phyloP scores from a whole-genome alignment of 2,113 vertebrate species.

The Dendrocopos noguchii region DNA sequence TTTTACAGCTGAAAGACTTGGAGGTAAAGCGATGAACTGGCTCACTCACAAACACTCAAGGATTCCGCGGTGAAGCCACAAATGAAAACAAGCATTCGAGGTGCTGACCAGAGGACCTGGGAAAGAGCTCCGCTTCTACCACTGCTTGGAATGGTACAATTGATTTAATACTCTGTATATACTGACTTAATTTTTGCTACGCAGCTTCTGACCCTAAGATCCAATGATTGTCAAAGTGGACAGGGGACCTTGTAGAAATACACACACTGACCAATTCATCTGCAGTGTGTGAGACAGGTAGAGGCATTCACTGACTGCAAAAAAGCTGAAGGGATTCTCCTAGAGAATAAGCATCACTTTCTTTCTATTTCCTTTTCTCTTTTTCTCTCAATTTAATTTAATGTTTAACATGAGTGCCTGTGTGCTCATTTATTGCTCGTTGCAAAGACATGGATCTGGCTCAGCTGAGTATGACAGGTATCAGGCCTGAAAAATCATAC shows the following conservation, averaged over 20 bases:
- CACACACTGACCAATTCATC: not conserved
- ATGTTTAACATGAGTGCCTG: not conserved
- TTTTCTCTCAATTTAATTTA: not conserved
- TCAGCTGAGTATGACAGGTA: not conserved
- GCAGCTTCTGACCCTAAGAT: not conserved
- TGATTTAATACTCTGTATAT: not conserved
- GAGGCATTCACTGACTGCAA: not conserved
- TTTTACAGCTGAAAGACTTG: not conserved
- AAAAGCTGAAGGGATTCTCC: not conserved
- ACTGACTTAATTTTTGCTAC: not conserved
- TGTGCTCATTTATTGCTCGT: not conserved
- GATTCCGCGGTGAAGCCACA: slow-evolving; percentile 13
- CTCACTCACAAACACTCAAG: not conserved
- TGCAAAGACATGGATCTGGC: not conserved
- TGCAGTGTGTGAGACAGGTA: not conserved
- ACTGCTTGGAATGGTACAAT: not conserved
- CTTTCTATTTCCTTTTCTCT: not conserved
- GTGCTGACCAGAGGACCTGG: not conserved
- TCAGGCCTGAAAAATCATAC: not conserved
- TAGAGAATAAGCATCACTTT: not conserved
- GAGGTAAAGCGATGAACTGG: not conserved
- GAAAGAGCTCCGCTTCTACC: not conserved
- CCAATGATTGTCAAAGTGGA: not conserved
- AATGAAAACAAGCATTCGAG: not conserved
- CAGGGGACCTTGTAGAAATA: not conserved